A percentile compares a stretch with the other conserved stretches of the same genome.
These are phyloP conservation scores for Sarcophilus harrisii DNA, from an alignment of 2,797 vertebrate species.

Conservation along the genomic window DNA sequence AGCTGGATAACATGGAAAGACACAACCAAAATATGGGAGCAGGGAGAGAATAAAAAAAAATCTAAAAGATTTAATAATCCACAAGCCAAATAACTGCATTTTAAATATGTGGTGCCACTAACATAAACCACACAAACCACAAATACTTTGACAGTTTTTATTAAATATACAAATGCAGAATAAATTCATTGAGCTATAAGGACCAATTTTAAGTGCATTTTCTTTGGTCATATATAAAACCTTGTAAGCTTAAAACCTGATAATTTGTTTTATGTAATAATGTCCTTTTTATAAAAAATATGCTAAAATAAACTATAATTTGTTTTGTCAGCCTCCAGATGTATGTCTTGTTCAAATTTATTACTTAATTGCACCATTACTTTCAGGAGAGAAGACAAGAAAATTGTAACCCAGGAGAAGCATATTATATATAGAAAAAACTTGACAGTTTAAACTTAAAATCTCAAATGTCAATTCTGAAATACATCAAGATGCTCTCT, in stretches of 20 bases:
- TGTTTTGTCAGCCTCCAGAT: constrained; percentile 44
- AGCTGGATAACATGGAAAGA: neutral
- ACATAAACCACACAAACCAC: constrained; percentile 60
- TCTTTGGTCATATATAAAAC: constrained; percentile 62
- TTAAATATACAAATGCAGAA: constrained; percentile 72
- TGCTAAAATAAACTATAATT: constrained; percentile 23
- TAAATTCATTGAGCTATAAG: constrained; percentile 40
- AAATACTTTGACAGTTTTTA: constrained; percentile 61
- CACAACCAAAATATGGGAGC: neutral
- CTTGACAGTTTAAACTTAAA: constrained; percentile 18
- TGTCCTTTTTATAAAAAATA: no score
- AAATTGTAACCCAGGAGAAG: constrained; percentile 53
- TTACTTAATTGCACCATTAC: constrained; percentile 33
- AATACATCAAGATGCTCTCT: neutral
- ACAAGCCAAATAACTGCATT: neutral
- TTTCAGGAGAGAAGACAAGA: constrained; percentile 57
- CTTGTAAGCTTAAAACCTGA: constrained; percentile 42
- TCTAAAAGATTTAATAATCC: neutral
- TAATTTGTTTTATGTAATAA: neutral
- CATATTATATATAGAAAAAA: constrained; percentile 48
- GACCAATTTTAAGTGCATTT: constrained; percentile 37
- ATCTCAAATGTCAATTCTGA: constrained; percentile 13
- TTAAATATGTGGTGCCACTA: constrained; percentile 6
- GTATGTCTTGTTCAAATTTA: neutral
- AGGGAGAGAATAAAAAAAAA: neutral